phyloP scores from a whole-genome alignment of 2,888 invertebrate genomes.

The Synergus laeviventris region DNA sequence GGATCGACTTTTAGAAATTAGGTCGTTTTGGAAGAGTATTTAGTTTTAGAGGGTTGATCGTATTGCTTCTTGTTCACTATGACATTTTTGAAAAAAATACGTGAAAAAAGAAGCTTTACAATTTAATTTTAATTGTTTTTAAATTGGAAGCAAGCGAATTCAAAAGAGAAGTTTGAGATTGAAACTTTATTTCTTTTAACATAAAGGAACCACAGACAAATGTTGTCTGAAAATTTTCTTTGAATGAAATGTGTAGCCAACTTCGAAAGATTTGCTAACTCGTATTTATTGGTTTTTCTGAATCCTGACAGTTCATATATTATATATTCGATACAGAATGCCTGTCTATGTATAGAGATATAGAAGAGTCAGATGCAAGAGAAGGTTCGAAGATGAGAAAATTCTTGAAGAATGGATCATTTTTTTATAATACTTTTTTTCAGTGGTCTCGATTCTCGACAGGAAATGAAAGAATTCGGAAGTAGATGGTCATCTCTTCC shows the following conservation, averaged over 20 bases:
- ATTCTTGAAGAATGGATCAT: not conserved
- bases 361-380: not conserved
- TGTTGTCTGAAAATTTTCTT: not conserved
- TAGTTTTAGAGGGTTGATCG: not conserved
- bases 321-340: not conserved
- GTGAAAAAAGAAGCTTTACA: not conserved
- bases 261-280: not conserved
- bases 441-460: conserved; percentile 21
- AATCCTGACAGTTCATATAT: not conserved
- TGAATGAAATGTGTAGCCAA: not conserved
- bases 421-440: not conserved
- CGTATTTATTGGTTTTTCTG: not conserved
- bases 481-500: not conserved
- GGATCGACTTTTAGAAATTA: not conserved
- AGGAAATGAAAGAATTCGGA: conserved; percentile 1
- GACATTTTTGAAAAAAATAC: too few species aligned
- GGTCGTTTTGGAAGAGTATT: not conserved
- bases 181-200: not conserved
- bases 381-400: conserved; percentile 26
- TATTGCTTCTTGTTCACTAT: not conserved
- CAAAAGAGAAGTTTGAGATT: too few species aligned
- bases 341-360: not conserved
- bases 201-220: not conserved
- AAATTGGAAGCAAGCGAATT: too few species aligned
- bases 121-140: too few species aligned